Percentiles rank a stretch among this genome's conserved stretches.
Evolutionary conservation across 2,888 invertebrate genomes (phyloP).

Genomic region (Stictocephala bisonia): DNA sequence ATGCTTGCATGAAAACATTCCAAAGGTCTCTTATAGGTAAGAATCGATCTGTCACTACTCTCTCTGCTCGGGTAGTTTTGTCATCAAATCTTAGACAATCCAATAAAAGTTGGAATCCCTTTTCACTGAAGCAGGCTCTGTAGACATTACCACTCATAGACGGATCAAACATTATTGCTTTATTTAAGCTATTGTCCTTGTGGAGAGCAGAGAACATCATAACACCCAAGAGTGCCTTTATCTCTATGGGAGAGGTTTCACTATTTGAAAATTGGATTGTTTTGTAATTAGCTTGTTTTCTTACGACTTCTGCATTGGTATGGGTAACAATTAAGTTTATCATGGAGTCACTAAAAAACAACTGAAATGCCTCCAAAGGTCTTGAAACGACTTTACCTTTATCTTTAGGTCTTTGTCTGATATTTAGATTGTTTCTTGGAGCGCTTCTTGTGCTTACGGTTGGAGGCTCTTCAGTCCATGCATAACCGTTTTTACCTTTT

Average conservation of each 20-base stretch:
- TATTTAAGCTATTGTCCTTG: slow-evolving; percentile 29
- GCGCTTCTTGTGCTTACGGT: slow-evolving; percentile 2
- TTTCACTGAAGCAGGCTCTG: neutral
- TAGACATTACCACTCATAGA: slow-evolving; percentile 27
- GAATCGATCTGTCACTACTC: neutral
- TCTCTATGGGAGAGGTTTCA: neutral
- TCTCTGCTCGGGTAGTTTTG: neutral
- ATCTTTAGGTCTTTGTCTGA: neutral
- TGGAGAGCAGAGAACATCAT: slow-evolving; percentile 25
- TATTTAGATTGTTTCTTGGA: neutral
- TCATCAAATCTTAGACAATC: too few species aligned
- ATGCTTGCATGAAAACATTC: neutral
- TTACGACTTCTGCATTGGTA: slow-evolving; percentile 22
- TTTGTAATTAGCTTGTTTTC: slow-evolving; percentile 14
- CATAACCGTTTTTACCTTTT: slow-evolving; percentile 18
- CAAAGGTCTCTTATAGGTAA: slow-evolving; percentile 18
- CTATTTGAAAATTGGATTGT: neutral
- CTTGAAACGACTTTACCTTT: slow-evolving; percentile 3
- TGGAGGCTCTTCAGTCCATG: slow-evolving; percentile 25
- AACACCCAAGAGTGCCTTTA: slow-evolving; percentile 9
- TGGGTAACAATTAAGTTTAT: neutral
- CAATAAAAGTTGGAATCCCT: too few species aligned
- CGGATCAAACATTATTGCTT: slow-evolving; percentile 4
- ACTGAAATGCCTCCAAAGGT: slow-evolving; percentile 5
- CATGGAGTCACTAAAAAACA: neutral